phyloP scores from a whole-genome alignment of 2,113 vertebrate species.

The Corythaeola cristata region DNA sequence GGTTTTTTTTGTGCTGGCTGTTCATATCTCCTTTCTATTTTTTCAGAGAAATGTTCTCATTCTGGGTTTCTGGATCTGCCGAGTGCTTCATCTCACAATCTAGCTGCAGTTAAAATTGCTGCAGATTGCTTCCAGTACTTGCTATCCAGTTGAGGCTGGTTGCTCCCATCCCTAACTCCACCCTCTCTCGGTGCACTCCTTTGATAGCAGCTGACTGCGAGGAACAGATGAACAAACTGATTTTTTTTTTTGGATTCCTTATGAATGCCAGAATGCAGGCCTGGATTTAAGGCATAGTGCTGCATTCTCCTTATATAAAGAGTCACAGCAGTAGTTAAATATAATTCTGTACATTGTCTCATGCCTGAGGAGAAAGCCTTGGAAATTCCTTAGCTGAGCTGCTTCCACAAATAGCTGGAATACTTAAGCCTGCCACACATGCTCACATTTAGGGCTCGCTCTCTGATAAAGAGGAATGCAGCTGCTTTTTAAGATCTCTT shows the following conservation, averaged over 20 bases:
- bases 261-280: background rate
- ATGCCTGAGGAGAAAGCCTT: background rate
- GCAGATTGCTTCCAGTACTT: background rate
- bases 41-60: constrained; percentile 28
- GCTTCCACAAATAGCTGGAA: background rate
- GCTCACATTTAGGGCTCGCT: rapidly evolving
- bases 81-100: background rate
- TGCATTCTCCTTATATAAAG: background rate
- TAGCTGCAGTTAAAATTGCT: background rate
- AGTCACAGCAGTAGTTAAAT: background rate
- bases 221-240: background rate
- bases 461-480: background rate
- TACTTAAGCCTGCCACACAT: background rate
- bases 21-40: constrained; percentile 53
- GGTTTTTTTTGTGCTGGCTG: background rate
- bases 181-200: background rate
- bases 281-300: background rate
- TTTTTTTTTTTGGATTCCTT: background rate
- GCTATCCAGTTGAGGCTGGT: background rate
- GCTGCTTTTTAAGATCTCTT: background rate
- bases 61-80: background rate
- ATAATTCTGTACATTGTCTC: background rate
- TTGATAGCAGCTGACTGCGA: background rate
- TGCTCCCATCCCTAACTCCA: background rate
- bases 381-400: background rate